A percentile compares a stretch with the other conserved stretches of the same genome.
These are phyloP conservation scores for Papilio aristodemus DNA, from an alignment of 1,140 invertebrate genomes.

Conservation along the genomic window DNA sequence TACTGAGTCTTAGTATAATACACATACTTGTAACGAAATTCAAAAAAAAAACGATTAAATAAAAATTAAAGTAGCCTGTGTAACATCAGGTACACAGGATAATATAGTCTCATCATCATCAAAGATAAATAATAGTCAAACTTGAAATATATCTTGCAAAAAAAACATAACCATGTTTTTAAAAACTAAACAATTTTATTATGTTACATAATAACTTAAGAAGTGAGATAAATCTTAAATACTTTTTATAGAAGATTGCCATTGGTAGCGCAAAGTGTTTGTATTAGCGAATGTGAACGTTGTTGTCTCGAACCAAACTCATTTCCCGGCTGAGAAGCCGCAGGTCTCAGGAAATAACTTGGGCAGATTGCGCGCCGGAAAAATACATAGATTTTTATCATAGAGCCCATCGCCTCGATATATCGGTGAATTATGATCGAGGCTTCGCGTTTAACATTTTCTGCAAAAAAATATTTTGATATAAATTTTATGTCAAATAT, in stretches of 20 bases:
- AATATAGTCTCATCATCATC: no score
- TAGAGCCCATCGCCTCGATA: neutral
- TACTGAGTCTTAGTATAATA: no score
- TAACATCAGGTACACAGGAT: no score
- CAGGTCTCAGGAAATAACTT: neutral
- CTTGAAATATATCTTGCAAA: no score
- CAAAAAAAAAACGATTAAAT: no score
- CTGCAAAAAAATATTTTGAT: neutral
- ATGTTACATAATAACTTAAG: no score
- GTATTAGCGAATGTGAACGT: neutral
- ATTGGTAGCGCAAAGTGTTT: neutral
- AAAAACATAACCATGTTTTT: no score
- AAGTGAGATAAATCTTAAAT: neutral
- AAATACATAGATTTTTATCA: conserved; percentile 15
- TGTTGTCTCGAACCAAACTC: conserved; percentile 12
- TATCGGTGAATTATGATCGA: neutral
- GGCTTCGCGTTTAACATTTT: neutral
- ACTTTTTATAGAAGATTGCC: conserved; percentile 4
- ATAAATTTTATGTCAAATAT: neutral
- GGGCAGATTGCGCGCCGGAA: neutral
- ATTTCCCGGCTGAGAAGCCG: neutral
- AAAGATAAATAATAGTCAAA: no score
- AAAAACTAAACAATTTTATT: no score
- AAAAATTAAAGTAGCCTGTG: no score
- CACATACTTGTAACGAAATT: no score